Percentiles rank a stretch among this genome's conserved stretches.
These are phyloP conservation scores for Zygothrica quintamaculata DNA, from an alignment of 2,888 invertebrate genomes.

Conservation along the genomic window DNA sequence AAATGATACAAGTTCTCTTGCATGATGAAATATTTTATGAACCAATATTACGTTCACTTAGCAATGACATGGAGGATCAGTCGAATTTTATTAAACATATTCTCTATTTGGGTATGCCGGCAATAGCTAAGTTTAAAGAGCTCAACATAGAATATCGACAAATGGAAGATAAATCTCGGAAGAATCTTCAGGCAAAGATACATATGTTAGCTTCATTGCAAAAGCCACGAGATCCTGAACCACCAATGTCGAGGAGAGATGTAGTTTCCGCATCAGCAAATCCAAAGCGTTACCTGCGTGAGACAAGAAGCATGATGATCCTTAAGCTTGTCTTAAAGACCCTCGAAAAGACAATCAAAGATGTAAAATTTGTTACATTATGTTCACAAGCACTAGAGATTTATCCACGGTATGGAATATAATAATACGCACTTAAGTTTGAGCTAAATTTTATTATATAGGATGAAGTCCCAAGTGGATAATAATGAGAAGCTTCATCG, in stretches of 20 bases:
- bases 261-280: slow-evolving; percentile 33
- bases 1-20: slow-evolving; percentile 79
- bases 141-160: slow-evolving; percentile 76
- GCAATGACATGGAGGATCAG: slow-evolving; percentile 83
- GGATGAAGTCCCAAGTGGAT: slow-evolving; percentile 81
- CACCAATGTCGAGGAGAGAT: slow-evolving; percentile 21
- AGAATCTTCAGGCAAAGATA: slow-evolving; percentile 71
- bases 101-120: slow-evolving; percentile 82
- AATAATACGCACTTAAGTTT: not conserved
- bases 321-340: slow-evolving; percentile 78
- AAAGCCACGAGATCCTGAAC: slow-evolving; percentile 23
- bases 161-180: slow-evolving; percentile 77
- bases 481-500: slow-evolving; percentile 80
- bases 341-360: slow-evolving; percentile 80
- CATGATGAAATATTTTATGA: slow-evolving; percentile 84
- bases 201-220: slow-evolving; percentile 68
- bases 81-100: slow-evolving; percentile 82
- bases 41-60: slow-evolving; percentile 82
- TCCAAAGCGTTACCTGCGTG: slow-evolving; percentile 81
- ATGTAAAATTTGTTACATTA: slow-evolving; percentile 82
- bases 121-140: slow-evolving; percentile 75
- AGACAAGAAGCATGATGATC: slow-evolving; percentile 82
- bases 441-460: slow-evolving; percentile 24
- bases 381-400: slow-evolving; percentile 82
- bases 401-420: slow-evolving; percentile 77